A percentile compares a stretch with the other conserved stretches of the same genome.
phyloP scores from a whole-genome alignment of 2,888 invertebrate species.

The Calameuta filiformis region DNA sequence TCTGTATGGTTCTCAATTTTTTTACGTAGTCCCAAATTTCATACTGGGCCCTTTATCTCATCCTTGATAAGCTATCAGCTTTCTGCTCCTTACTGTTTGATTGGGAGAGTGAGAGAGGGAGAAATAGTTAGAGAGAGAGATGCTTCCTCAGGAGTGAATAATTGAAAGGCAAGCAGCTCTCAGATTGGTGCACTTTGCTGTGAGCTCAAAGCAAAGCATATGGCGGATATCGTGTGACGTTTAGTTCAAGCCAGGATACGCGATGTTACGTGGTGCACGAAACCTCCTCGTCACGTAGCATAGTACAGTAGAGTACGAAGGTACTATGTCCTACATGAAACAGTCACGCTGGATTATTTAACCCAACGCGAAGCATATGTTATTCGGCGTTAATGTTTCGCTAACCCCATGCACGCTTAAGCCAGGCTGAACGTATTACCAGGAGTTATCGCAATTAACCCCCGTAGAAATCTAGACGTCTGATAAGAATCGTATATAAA shows the following conservation, averaged over 20 bases:
- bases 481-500: constrained; percentile 30
- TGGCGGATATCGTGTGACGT: constrained; percentile 31
- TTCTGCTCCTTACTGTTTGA: not conserved
- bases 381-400: constrained; percentile 23
- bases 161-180: constrained; percentile 9
- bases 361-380: constrained; percentile 39
- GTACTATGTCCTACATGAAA: not conserved
- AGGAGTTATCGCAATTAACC: constrained; percentile 54
- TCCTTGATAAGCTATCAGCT: not conserved
- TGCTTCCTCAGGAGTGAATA: constrained; percentile 4
- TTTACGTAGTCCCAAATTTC: not conserved
- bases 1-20: not conserved
- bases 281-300: constrained; percentile 16
- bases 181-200: constrained; percentile 4
- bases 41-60: not conserved
- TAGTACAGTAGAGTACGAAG: not conserved
- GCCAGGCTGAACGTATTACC: not conserved
- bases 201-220: constrained; percentile 27
- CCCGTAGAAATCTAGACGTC: constrained; percentile 31
- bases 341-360: constrained; percentile 38
- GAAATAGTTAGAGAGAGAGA: not conserved
- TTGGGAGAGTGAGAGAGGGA: not conserved
- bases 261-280: constrained; percentile 14
- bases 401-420: constrained; percentile 7
- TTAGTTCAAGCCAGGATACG: constrained; percentile 4